Evolutionary conservation across 2,113 vertebrate species (phyloP).

Genomic region (Thinocorus orbignyianus): DNA sequence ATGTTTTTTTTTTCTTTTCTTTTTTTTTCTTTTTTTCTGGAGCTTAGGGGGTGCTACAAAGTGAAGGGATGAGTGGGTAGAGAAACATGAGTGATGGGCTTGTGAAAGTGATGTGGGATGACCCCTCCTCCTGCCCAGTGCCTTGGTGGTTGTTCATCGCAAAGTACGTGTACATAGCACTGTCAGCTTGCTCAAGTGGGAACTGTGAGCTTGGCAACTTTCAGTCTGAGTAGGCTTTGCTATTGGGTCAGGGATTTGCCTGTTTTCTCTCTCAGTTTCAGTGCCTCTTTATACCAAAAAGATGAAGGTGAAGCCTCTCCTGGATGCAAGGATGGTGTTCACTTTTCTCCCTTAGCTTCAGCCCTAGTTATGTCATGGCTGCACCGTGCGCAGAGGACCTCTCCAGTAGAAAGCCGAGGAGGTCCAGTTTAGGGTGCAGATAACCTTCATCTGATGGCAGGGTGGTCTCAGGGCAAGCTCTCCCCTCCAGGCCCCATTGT

Average conservation of each 20-base stretch:
- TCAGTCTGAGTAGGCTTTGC: neutral
- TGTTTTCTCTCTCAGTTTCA: neutral
- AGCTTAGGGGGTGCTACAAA: neutral
- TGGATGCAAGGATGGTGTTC: neutral
- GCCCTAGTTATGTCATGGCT: neutral
- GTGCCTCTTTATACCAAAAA: neutral
- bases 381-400: neutral
- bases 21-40: too few relatives aligned
- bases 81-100: fast-evolving
- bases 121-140: neutral
- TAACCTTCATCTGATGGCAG: neutral
- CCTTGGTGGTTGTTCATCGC: fast-evolving
- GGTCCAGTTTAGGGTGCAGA: fast-evolving
- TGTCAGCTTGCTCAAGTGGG: fast-evolving
- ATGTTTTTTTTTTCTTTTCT: too few relatives aligned
- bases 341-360: neutral
- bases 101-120: neutral
- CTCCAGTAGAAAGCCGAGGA: neutral
- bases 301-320: neutral
- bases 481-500: fast-evolving
- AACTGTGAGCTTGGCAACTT: neutral
- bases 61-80: neutral
- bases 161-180: fast-evolving
- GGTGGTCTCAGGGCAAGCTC: neutral
- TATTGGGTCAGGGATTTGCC: neutral